phyloP scores from a whole-genome alignment of 2,113 vertebrate species.

The Crotophaga sulcirostris region DNA sequence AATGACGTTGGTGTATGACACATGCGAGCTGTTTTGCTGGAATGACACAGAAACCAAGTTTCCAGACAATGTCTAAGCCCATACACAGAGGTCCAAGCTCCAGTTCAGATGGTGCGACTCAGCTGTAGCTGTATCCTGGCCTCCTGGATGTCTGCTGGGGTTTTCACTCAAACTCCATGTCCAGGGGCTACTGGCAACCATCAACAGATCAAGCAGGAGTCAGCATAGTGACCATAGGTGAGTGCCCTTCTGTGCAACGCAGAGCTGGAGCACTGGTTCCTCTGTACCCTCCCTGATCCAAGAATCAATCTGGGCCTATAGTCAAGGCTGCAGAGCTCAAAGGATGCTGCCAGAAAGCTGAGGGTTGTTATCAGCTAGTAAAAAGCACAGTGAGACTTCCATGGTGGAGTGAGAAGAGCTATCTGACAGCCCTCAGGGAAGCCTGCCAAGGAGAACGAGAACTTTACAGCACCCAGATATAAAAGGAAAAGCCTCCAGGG shows the following conservation, averaged over 20 bases:
- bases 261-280: neutral
- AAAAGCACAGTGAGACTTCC: neutral
- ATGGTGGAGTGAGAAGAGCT: neutral
- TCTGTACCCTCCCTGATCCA: neutral
- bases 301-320: neutral
- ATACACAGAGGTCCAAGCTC: neutral
- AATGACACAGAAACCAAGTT: neutral
- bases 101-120: neutral
- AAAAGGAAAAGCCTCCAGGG: neutral
- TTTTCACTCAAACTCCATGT: neutral
- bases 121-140: neutral
- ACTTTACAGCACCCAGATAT: neutral
- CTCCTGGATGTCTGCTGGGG: neutral
- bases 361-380: neutral
- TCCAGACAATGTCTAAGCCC: neutral
- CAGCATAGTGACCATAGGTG: neutral
- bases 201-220: neutral
- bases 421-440: neutral
- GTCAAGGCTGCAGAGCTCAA: neutral
- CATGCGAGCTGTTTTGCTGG: constrained; percentile 63
- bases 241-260: neutral
- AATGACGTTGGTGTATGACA: constrained; percentile 20
- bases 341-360: neutral
- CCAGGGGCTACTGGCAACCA: neutral
- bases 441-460: neutral